phyloP scores from a whole-genome alignment of 1,140 invertebrate species.

The Phortica variegata region DNA sequence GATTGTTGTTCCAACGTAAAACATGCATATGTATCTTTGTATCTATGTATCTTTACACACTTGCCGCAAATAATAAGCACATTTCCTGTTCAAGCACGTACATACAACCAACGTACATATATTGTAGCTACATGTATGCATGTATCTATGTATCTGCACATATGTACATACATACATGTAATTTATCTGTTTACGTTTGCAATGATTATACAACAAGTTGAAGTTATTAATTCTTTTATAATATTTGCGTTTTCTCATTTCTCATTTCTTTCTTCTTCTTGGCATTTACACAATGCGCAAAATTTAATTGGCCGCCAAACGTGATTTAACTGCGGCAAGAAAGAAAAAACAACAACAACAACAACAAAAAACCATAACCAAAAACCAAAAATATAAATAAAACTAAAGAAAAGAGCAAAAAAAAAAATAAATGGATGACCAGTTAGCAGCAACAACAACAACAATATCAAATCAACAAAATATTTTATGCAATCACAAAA shows the following conservation, averaged over 20 bases:
- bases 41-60: no score
- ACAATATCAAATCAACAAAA: neutral
- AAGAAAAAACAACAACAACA: neutral
- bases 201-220: conserved; percentile 26
- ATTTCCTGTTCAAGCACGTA: no score
- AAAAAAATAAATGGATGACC: neutral
- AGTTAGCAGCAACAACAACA: neutral
- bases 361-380: conserved; percentile 1
- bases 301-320: conserved; percentile 41
- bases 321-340: conserved; percentile 12
- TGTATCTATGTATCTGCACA: no score
- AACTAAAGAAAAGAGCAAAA: neutral
- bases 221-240: conserved; percentile 40
- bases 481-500: conserved; percentile 10
- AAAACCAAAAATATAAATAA: no score
- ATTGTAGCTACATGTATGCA: no score
- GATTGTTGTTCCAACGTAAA: no score
- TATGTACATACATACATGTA: no score
- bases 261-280: neutral
- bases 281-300: neutral
- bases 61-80: no score
- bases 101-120: no score
- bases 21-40: no score
- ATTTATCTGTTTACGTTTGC: no score
- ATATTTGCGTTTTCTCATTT: conserved; percentile 16